These are phyloP conservation scores for Acanthurus leucopareius DNA, from an alignment of 2,797 vertebrate genomes.

Conservation along the genomic window DNA sequence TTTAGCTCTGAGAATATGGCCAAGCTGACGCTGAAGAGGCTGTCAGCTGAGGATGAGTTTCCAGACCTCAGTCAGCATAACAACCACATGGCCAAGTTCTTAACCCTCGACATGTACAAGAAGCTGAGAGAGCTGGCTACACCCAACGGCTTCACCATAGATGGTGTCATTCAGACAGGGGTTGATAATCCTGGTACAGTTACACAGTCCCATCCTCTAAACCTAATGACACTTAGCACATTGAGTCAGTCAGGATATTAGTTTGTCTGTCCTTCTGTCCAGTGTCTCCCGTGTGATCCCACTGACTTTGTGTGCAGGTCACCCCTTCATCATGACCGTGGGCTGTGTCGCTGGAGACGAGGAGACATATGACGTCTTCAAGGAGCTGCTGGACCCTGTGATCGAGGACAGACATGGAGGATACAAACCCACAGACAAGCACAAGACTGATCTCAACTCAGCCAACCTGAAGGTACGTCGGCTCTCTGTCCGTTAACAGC, in stretches of 20 bases:
- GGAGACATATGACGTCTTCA: slow-evolving; percentile 93
- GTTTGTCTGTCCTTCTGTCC: neutral
- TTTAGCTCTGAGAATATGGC: slow-evolving; percentile 82
- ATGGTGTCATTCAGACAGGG: slow-evolving; percentile 87
- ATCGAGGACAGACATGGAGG: slow-evolving; percentile 95
- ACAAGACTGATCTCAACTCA: slow-evolving; percentile 95
- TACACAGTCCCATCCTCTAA: slow-evolving; percentile 20
- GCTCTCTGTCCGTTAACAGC: slow-evolving; percentile 3
- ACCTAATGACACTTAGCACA: slow-evolving; percentile 16
- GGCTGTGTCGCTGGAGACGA: slow-evolving; percentile 96
- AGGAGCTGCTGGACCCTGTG: slow-evolving; percentile 92
- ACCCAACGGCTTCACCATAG: slow-evolving; percentile 84
- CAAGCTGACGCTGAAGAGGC: slow-evolving; percentile 82
- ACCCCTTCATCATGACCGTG: slow-evolving; percentile 97
- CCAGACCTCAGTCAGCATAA: slow-evolving; percentile 86
- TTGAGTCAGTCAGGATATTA: slow-evolving; percentile 25
- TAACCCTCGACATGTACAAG: slow-evolving; percentile 81
- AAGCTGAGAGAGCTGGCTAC: slow-evolving; percentile 79
- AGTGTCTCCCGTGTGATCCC: slow-evolving; percentile 13
- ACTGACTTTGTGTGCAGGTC: slow-evolving; percentile 83
- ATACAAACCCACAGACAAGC: slow-evolving; percentile 95
- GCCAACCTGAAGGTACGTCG: slow-evolving; percentile 90
- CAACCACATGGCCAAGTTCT: slow-evolving; percentile 86
- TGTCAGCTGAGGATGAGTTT: slow-evolving; percentile 84
- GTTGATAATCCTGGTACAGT: slow-evolving; percentile 91